Evolutionary conservation across 30 jellyfish, hydroid and myxozoan species (phyloP), one percentile per base, ranked within the genome.

Genomic region (Morbakka virulenta): DNA sequence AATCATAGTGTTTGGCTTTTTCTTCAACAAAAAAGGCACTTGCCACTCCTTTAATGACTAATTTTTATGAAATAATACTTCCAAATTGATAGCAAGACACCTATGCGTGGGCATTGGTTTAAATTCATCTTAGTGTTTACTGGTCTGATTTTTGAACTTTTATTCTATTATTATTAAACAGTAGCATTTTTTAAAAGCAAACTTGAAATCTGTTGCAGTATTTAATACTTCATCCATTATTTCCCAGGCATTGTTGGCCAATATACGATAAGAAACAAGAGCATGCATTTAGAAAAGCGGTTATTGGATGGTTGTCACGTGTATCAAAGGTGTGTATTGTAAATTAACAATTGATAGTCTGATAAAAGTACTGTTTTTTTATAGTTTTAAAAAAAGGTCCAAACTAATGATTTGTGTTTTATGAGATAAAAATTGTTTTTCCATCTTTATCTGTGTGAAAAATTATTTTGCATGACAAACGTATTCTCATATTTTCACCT

Each of bases 241-340:
- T 29, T 32, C 66, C 2, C 28, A 88, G 96, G 52, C 49, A 80
- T 50, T 88, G 96, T 52, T 88, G 96, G 96, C 96, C 96, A 72
- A 75, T 88, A 14, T 76, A 32, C 4, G 96, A 88, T 57, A 88
- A 88, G 74, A 88, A 88, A 72, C 86, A 74, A 32, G 96, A 88
- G 68, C 89, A 88, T 4, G 84, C 90, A 51, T 88, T 88, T 47
- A 84, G 96, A 20, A 88, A 88, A 80, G 94, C 81, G 29, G 79
- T 87, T 23, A 77, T 62, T 17, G 91, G 77, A 2, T 88, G 95
- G 95, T 57, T 88, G 49, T 72, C 66, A 50, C 80, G 87, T 66
- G 50, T 88, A 6, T 74, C 41, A 24, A 88, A 81, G 84, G 96
- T 88, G 67, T 4, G 51, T 22, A 62, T 9, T n/a, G n/a, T n/a